Conservation (phyloP, 2,113 vertebrate species). For the Seriola quinqueradiata region DNA sequence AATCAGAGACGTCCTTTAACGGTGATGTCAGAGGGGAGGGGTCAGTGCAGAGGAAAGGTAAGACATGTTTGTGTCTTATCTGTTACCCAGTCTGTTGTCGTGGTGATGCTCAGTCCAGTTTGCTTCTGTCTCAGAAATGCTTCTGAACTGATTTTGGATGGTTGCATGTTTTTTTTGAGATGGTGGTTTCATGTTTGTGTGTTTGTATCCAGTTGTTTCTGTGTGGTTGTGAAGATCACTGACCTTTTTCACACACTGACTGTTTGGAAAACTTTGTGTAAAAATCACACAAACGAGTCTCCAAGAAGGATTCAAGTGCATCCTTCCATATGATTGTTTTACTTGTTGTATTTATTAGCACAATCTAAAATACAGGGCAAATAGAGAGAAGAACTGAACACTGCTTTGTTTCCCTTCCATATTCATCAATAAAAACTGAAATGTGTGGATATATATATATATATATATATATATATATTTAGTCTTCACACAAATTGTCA, state of each 20-base stretch:
- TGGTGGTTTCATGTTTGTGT: background rate
- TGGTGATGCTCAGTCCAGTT: background rate
- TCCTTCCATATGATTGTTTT: too few species aligned
- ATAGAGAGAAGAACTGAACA: too few species aligned
- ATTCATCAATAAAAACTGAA: too few species aligned
- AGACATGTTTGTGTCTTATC: background rate
- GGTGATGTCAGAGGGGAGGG: slow-evolving; percentile 71
- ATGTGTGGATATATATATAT: too few species aligned
- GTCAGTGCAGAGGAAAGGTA: slow-evolving; percentile 70
- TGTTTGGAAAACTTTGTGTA: background rate
- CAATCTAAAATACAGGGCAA: too few species aligned
- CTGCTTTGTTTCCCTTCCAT: too few species aligned
- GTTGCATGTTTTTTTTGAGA: background rate
- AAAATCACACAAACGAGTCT: too few species aligned
- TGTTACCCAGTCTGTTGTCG: background rate
- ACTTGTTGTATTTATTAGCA: too few species aligned
- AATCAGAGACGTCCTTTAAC: slow-evolving; percentile 77
- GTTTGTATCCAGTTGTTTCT: background rate
- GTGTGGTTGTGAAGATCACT: background rate
- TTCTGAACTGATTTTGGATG: background rate
- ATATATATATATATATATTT: too few species aligned
- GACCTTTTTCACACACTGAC: slow-evolving; percentile 9
- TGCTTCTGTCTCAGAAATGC: background rate
- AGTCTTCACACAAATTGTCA: background rate
- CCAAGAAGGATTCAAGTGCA: too few species aligned